Evolutionary conservation across 2,797 vertebrate genomes (phyloP).

Genomic region (Xiphorhynchus erythropygius): DNA sequence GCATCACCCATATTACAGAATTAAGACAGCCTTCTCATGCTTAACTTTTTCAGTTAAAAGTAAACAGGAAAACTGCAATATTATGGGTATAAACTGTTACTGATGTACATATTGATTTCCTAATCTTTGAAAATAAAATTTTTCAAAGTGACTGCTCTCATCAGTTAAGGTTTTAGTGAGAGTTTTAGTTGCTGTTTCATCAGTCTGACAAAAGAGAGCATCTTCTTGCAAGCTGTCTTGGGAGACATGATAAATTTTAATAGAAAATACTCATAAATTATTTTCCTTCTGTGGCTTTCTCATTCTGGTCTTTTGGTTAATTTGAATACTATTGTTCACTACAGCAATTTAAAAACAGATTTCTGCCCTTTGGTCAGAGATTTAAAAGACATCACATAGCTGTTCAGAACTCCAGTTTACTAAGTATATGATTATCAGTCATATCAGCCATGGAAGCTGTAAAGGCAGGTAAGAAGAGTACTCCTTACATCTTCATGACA

Average conservation of each 20-base stretch:
- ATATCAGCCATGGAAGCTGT: not conserved
- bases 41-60: not conserved
- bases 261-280: not conserved
- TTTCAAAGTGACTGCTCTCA: not conserved
- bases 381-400: not conserved
- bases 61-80: not conserved
- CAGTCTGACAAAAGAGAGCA: not conserved
- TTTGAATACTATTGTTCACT: not conserved
- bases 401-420: not conserved
- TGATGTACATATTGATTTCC: not conserved
- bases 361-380: not conserved
- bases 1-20: not conserved
- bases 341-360: not conserved
- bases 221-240: not conserved
- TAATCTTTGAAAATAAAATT: not conserved
- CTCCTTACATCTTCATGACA: not conserved
- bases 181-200: not conserved
- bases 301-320: not conserved
- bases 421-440: fast-evolving
- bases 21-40: not conserved
- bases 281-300: not conserved
- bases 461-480: not conserved
- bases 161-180: not conserved
- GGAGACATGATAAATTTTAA: not conserved
- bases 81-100: not conserved